Base-by-base conservation (phyloP, 1,140 invertebrate genomes). In the Achatina immaculata region DNA sequence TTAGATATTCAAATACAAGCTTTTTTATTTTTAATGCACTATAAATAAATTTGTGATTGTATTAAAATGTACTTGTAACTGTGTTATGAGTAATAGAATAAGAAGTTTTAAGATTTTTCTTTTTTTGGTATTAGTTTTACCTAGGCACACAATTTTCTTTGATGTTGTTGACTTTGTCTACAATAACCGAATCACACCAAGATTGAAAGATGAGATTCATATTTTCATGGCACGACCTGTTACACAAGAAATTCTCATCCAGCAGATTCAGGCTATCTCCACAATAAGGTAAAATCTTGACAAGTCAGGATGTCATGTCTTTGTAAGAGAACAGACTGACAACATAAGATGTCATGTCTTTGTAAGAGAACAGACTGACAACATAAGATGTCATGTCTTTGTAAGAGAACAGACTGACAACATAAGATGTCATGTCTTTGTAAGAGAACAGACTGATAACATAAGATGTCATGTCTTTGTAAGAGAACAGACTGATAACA, bases 81-180 rank as follows among this genome's bases (percentile, higher is more conserved):
- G n/a, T n/a, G n/a, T n/a, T n/a, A n/a, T n/a, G n/a, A n/a, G n/a
- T n/a, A n/a, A n/a, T n/a, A n/a, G n/a, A n/a, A n/a, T n/a, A n/a
- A n/a, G n/a, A n/a, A n/a, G n/a, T n/a, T n/a, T n/a, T n/a, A n/a
- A n/a, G n/a, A n/a, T n/a, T n/a, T n/a, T n/a, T n/a, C n/a, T n/a
- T n/a, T n/a, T n/a, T n/a, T n/a, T n/a, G n/a, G n/a, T n/a, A n/a
- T 31, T 34, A 74, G 74, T 85, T 78, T 81, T 91, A 58, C 89
- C 91, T 14, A 79, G 90, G 58, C 84, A 87, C 34, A 91, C 89
- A 62, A 88, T 91, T 55, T 91, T 91, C 73, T 91, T 90, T 84
- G 91, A 91, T 82, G 86, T 91, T 31, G 83, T 91, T 11, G 89
- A 90, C 77, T 91, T 86, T 82, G 81, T 90, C 16, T 89, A 90